Base-by-base conservation (phyloP, 2,888 invertebrate genomes). In the Drosophila setosimentum region DNA sequence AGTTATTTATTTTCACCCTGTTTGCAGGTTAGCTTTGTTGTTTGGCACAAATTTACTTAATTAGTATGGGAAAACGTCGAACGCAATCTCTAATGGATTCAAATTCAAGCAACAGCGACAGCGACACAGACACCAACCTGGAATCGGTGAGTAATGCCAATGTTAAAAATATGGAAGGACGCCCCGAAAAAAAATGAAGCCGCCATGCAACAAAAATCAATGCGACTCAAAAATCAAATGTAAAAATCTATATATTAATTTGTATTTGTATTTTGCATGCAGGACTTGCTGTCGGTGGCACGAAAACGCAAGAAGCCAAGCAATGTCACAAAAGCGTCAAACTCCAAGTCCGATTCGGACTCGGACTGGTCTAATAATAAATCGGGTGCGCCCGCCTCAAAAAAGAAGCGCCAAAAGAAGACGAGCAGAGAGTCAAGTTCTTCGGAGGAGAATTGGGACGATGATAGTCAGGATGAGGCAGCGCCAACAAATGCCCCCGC, bases 71-170 rank as follows among this genome's bases (percentile, higher is more conserved):
- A 86, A 97, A 97, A 94, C 95, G 97, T 82, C 97, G 97, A 93
- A 96, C 96, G 93, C 96, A 97, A 92, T 96, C 96, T 48, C 94
- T 97, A 76, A 96, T 97, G 84, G 97, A 97, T 92, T 96, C 97
- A 29, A 97, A 97, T 92, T 96, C 96, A 68, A 97, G 96, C 93
- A 96, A 96, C 93, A 96, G 96, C 86, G 96, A 96, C 93, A 96
- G 96, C 87, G 96, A 95, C 64, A 94, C 94, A 78, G 95, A 95
- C 80, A 96, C 97, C 61, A 97, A 97, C 94, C 94, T 97, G 91
- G 97, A 97, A 93, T 96, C 96, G 88, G 97, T 97, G 94, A 96
- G 96, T 94, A 67, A 65, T 60, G 7, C 27, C n/a, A 6, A 21
- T 11, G 2, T 4, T 5, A 16, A 8, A 48, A 55, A 33, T 8